phyloP scores from a whole-genome alignment of 2,113 vertebrate species.

The Propithecus coquereli region DNA sequence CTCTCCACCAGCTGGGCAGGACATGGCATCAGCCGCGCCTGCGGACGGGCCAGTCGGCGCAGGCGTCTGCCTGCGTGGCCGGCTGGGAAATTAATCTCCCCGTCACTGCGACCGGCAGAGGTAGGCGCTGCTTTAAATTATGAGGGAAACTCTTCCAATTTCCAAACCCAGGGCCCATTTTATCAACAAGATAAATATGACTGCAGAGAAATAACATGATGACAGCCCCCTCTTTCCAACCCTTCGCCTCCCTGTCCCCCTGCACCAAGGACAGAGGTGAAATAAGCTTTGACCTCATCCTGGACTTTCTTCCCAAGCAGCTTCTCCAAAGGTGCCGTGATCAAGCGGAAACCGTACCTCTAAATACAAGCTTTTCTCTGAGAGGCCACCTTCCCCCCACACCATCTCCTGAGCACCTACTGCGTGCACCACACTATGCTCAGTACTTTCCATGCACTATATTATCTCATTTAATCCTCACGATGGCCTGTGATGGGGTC shows the following conservation, averaged over 20 bases:
- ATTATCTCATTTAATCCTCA: background rate
- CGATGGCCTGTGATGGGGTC: background rate
- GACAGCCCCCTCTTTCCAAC: background rate
- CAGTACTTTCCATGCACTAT: background rate
- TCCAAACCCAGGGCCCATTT: slow-evolving; percentile 63
- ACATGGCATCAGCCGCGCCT: slow-evolving; percentile 69
- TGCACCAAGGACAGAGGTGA: background rate
- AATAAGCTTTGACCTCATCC: background rate
- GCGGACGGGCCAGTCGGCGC: slow-evolving; percentile 69
- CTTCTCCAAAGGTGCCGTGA: background rate
- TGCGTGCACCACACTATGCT: background rate
- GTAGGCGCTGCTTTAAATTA: slow-evolving; percentile 78
- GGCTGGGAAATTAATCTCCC: slow-evolving; percentile 78
- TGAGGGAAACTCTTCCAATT: slow-evolving; percentile 73
- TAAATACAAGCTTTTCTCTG: background rate
- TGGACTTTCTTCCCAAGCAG: background rate
- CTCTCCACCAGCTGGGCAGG: slow-evolving; percentile 68
- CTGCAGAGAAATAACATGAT: slow-evolving; percentile 61
- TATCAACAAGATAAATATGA: slow-evolving; percentile 77
- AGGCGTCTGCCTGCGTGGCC: background rate
- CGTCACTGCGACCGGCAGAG: slow-evolving; percentile 62
- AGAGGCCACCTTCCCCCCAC: background rate
- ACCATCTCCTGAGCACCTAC: background rate
- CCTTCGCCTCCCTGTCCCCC: background rate
- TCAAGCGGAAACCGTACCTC: background rate